A percentile compares a stretch with the other conserved stretches of the same genome.
Conservation (phyloP, 1,140 invertebrate species). For the Pogonomyrmex californicus region DNA sequence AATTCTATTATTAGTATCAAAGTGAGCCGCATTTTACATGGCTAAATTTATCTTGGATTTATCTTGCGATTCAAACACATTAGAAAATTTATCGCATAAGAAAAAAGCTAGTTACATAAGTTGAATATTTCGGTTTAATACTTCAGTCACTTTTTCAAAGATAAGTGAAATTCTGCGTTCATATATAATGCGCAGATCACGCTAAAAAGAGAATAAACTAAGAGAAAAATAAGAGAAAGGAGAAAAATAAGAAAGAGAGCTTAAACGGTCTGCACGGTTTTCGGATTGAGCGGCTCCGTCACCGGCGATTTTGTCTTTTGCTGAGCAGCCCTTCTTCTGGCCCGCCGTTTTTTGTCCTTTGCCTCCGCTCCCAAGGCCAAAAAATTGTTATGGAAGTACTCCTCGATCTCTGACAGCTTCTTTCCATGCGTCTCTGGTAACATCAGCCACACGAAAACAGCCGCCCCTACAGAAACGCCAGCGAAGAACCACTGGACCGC, state of each 20-base stretch:
- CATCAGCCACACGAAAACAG: conserved; percentile 88
- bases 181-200: conserved; percentile 11
- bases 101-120: neutral
- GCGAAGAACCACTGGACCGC: conserved; percentile 91
- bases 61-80: neutral
- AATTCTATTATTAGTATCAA: conserved; percentile 13
- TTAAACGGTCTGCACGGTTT: conserved; percentile 69
- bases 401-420: conserved; percentile 90
- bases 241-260: conserved; percentile 5
- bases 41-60: neutral
- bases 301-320: conserved; percentile 65
- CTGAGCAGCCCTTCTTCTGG: conserved; percentile 64
- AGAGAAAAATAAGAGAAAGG: neutral
- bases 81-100: conserved; percentile 6
- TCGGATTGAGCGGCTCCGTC: conserved; percentile 76
- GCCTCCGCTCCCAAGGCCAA: conserved; percentile 77
- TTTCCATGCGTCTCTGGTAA: conserved; percentile 92
- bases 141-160: conserved; percentile 1
- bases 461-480: conserved; percentile 88
- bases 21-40: neutral
- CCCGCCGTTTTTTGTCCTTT: conserved; percentile 71
- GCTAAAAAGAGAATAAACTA: neutral
- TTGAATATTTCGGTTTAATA: neutral
- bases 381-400: conserved; percentile 87
- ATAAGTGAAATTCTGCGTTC: neutral